Evolutionary conservation across 2,797 vertebrate species (phyloP).

Genomic region (Pipistrellus nathusii): DNA sequence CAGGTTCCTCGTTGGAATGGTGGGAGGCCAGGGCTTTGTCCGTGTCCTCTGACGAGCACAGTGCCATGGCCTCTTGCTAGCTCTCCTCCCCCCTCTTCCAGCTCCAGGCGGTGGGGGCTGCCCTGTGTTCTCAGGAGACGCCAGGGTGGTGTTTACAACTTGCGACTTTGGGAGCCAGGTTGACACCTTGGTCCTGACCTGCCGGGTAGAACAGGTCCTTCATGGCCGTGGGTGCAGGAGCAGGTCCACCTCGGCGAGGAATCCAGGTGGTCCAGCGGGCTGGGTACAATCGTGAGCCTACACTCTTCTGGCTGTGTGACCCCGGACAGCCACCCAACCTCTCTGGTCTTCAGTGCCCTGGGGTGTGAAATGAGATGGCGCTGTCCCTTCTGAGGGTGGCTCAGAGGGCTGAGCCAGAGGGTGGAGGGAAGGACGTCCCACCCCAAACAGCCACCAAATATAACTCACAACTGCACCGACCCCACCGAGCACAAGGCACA

Average conservation of each 20-base stretch:
- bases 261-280: neutral
- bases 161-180: neutral
- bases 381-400: rapidly evolving
- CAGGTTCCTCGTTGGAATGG: neutral
- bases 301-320: neutral
- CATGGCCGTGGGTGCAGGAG: neutral
- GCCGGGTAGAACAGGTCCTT: neutral
- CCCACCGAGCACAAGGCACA: no score
- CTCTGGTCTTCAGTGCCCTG: neutral
- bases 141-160: neutral
- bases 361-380: rapidly evolving
- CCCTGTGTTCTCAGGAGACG: rapidly evolving
- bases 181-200: no score
- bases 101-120: rapidly evolving
- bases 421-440: neutral
- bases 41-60: neutral
- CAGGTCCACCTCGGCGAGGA: rapidly evolving
- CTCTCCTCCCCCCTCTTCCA: neutral
- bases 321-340: neutral
- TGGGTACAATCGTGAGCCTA: neutral
- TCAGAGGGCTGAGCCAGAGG: neutral
- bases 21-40: neutral
- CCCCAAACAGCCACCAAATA: neutral
- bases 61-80: neutral
- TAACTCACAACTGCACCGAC: neutral